Base-by-base conservation (phyloP, 2,113 vertebrate species). In the Opisthocomus hoazin region DNA sequence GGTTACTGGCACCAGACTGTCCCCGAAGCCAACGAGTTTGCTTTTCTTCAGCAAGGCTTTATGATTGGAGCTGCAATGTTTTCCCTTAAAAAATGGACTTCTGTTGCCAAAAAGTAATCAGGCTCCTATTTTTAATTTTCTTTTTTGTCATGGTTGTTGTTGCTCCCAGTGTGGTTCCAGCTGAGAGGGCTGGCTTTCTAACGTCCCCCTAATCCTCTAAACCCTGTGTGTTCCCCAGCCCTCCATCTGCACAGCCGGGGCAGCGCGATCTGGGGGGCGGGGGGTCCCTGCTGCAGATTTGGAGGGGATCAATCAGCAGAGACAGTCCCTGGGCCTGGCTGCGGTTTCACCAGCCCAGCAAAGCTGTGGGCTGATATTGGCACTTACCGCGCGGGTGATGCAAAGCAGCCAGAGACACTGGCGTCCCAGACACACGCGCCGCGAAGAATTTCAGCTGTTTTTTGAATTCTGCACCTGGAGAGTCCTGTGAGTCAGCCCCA, bases 191-290 rank as follows among this genome's bases (percentile, higher is more conserved):
- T 70, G 75, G 12, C 37, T 83, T 19, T 87, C 46, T 53, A 36
- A 45, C 3, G 7, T 21, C 19, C 34, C 34, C 36, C 15, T 10
- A n/a, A 26, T 29, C 26, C 58, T 36, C 68, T 34, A 9, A 34
- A 36, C 24, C 18, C 57, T 7, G 2, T 20, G 37, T 5, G 24
- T 6, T 45, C 37, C 50, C 65, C 56, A 61, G 48, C 48, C 34
- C 77, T 61, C 26, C 0, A 0, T 9, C 32, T 0, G 1, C 32
- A 14, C 12, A 22, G 54, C 41, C 1, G 1, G 32, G 23, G 39
- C 32, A 29, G 45, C 0, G 0, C 2, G 12, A 43, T 6, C 11
- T 0, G 1, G 3, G 30, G 14, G 3, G 12, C 6, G 5, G 9
- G 24, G 14, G 26, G 21, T 29, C 11, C 24, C 36, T 24, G 7